A percentile compares a stretch with the other conserved stretches of the same genome.
Evolutionary conservation across 2,888 invertebrate genomes (phyloP).

Genomic region (Melipona bicolor): DNA sequence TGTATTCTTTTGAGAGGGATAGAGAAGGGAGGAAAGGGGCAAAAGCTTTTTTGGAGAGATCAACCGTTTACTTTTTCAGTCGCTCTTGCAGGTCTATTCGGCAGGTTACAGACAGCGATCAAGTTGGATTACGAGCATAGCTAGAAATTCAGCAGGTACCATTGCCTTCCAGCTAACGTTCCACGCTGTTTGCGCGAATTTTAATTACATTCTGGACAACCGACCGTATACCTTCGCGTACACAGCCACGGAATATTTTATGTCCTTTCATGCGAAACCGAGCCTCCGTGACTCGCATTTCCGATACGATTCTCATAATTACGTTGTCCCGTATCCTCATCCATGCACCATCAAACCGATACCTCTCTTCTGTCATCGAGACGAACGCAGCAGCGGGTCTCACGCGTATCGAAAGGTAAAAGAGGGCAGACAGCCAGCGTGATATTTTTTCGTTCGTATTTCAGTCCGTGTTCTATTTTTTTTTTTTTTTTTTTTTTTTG

Average conservation of each 20-base stretch:
- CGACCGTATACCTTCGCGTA: background rate
- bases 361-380: background rate
- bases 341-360: background rate
- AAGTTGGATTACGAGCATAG: constrained; percentile 8
- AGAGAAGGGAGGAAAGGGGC: background rate
- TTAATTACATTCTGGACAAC: constrained; percentile 37
- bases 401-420: background rate
- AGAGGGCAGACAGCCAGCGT: background rate
- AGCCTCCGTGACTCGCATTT: constrained; percentile 28
- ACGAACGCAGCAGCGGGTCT: background rate
- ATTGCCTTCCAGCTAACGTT: constrained; percentile 4
- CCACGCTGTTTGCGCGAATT: constrained; percentile 38
- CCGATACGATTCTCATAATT: constrained; percentile 21
- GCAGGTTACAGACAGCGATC: constrained; percentile 1
- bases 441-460: background rate
- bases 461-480: background rate
- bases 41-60: background rate
- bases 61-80: background rate
- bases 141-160: constrained; percentile 3
- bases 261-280: background rate
- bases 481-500: no score
- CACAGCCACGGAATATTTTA: constrained; percentile 30
- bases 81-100: background rate
- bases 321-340: background rate
- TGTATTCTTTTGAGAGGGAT: background rate